Base-by-base conservation (phyloP, 2,888 invertebrate species). In the Cantharis flavilabris region DNA sequence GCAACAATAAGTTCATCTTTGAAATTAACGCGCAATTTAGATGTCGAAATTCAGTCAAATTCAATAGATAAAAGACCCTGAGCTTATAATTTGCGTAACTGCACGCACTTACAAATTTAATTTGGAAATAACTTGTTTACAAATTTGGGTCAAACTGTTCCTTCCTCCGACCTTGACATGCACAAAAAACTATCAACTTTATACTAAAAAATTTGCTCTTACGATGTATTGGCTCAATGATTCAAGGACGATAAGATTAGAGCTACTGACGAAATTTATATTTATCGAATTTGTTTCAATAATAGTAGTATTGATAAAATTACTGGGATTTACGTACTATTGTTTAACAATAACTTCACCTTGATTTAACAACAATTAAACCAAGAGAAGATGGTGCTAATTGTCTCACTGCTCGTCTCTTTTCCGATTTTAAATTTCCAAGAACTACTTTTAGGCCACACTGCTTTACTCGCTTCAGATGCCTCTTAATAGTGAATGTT, bases 81-180 rank as follows among this genome's bases (percentile, higher is more conserved):
- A 74, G 16, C 16, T 69, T 62, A 73, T 16, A 63, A 74, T 74
- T 74, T 74, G 30, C 73, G 62, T 62, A 69, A 11, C n/a, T 67
- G 23, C 62, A 72, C 69, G 71, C 71, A 72, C 72, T 75, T 73
- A 62, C 72, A 69, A 75, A 70, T 77, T 75, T 75, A 77, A 77
- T 78, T 78, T 76, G 71, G 70, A 73, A 78, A 76, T 73, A 76
- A 76, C 70, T 76, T 73, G 75, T 75, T 77, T 70, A 72, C 33
- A 76, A 77, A 78, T 77, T 77, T 77, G 82, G 84, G 84, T 84
- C 84, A 84, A 82, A 82, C 81, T 81, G 82, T 84, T 84, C 83
- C 84, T 84, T 84, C 84, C 84, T 84, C 76, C 81, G 84, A 80
- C 84, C 84, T 84, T 84, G 83, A 84, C 84, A 84, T 77, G 81